Conservation (phyloP, 2,888 invertebrate species). For the Cerastis rubricosa region DNA sequence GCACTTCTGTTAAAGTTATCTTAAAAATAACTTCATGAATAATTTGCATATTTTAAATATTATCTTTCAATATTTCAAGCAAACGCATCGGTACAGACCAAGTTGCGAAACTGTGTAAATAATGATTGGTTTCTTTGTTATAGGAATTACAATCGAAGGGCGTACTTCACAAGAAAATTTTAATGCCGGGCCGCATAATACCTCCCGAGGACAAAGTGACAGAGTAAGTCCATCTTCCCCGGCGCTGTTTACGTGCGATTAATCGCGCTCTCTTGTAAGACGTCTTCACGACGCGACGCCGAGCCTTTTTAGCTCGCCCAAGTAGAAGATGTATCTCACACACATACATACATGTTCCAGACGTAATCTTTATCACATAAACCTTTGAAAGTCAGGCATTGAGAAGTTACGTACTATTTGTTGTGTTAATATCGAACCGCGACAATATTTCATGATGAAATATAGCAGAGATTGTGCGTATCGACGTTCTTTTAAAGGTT, state of each 20-base stretch:
- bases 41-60: conserved; percentile 20
- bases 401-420: conserved; percentile 62
- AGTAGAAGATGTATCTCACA: conserved; percentile 73
- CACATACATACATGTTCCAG: conserved; percentile 57
- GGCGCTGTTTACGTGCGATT: conserved; percentile 73
- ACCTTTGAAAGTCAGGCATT: conserved; percentile 63
- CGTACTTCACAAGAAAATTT: conserved; percentile 84
- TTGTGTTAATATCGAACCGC: conserved; percentile 61
- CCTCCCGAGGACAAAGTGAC: conserved; percentile 82
- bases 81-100: conserved; percentile 17
- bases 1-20: conserved; percentile 10
- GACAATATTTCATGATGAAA: conserved; percentile 59
- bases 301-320: conserved; percentile 72
- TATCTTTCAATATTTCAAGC: conserved; percentile 19
- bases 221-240: conserved; percentile 80
- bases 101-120: conserved; percentile 57
- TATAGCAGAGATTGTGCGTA: conserved; percentile 52
- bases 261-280: conserved; percentile 68
- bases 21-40: conserved; percentile 15
- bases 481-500: conserved; percentile 56
- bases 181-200: conserved; percentile 84
- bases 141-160: conserved; percentile 83
- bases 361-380: conserved; percentile 64
- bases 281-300: conserved; percentile 60
- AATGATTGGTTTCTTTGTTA: conserved; percentile 76